Evolutionary conservation across 2,113 vertebrate species (phyloP), one percentile per base, ranked within the genome.

Genomic region (Oreochromis niloticus): DNA sequence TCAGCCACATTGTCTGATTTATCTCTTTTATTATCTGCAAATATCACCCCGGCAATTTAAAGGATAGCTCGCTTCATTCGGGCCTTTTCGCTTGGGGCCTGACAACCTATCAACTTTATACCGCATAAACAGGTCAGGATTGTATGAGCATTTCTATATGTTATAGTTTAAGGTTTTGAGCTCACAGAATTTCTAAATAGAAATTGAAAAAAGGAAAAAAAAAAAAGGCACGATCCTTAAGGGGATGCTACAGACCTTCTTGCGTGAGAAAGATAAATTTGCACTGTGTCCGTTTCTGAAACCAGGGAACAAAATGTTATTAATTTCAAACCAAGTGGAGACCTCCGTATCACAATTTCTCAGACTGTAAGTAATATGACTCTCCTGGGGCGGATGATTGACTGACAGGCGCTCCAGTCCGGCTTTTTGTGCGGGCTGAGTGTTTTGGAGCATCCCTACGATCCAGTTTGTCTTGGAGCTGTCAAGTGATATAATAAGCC

Each of bases 1-100:
- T 97, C 96, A 96, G 96, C 94, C 96, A 95, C 95, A 93, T 97
- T 96, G 96, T 97, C 96, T 97, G 97, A 98, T 97, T 97, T 97
- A 97, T 97, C 97, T 97, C 96, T 97, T 95, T 96, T 97, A 97
- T 96, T 96, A 95, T 96, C 96, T 95, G 82, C 94, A 95, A 96
- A 96, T 95, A 96, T 97, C 96, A 95, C 93, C 96, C 95, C 93
- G 90, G 95, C 97, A 96, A 96, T 97, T 96, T 97, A 96, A 97
- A 96, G 95, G 92, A 95, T 96, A 95, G 96, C 95, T 94, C 85
- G 90, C 95, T 95, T 96, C 95, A 94, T 95, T 91, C 91, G 92
- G 94, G 92, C 66, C 92, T 96, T 95, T 95, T 89, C 94, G 95
- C 96, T 93, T 94, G 4, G 86, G 95, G 95, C 94, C 94, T 97